Evolutionary conservation across 2,888 invertebrate genomes (phyloP), one percentile per base, ranked within the genome.

Genomic region (Tinea semifulvella): DNA sequence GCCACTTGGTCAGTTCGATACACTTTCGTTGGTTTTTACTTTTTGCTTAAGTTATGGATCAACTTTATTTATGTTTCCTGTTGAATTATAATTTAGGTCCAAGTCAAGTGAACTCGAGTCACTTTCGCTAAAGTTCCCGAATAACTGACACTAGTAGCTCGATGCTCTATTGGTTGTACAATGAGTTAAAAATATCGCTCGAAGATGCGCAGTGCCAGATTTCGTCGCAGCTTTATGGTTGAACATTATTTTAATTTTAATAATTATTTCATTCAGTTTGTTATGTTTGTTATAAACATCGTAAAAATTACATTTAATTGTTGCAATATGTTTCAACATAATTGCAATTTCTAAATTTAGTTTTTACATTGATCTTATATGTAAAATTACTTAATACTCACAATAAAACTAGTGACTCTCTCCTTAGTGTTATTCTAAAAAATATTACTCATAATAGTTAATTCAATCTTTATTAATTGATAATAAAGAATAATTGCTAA

Each of bases 161-260:
- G 65, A 69, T 63, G 65, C 68, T 68, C 69, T 63, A 76, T 70
- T 64, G 66, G 68, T 68, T 63, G 67, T 67, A 77, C 69, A 79
- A 73, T 79, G 80, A 80, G 80, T 77, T 80, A 80, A 76, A 80
- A 80, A 80, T 80, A 80, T 52, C 76, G 74, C 75, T 75, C 73
- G 51, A 72, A 76, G 79, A 79, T 73, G 75, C 71, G 73, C 79
- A 68, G 65, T 79, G 80, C 80, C 80, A 80, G 79, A 63, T 73
- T 67, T 52, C 61, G 59, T 63, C 64, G 56, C 62, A 61, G 59
- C 62, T 56, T 58, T 61, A 63, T 57, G 65, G 65, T 68, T 67
- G 68, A 66, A 64, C 68, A 65, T 67, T 68, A 68, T 65, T 68
- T 70, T 69, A 71, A 67, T 74, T 74, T 70, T 75, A 74, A 68